Evolutionary conservation across 2,797 vertebrate genomes (phyloP).

Genomic region (Sebastiscus tertius): DNA sequence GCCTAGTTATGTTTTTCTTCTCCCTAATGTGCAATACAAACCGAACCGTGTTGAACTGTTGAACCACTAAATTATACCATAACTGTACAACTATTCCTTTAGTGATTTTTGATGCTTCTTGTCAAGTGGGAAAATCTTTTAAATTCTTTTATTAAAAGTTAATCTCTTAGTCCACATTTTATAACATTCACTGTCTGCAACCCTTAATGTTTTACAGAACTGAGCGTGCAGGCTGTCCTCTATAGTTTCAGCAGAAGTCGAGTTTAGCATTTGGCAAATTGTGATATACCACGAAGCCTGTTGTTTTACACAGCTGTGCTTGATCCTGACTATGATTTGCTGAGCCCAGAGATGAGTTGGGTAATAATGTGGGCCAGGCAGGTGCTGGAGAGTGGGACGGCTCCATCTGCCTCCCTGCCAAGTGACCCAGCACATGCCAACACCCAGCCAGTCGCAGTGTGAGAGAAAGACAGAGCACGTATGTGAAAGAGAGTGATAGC

Average conservation of each 20-base stretch:
- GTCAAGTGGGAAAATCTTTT: neutral
- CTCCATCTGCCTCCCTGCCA: slow-evolving; percentile 61
- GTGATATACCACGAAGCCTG: slow-evolving; percentile 41
- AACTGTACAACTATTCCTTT: neutral
- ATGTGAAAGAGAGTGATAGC: slow-evolving; percentile 16
- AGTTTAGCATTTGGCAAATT: slow-evolving; percentile 43
- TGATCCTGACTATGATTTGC: slow-evolving; percentile 59
- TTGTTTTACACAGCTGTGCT: slow-evolving; percentile 64
- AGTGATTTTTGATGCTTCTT: neutral
- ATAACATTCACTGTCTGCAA: neutral
- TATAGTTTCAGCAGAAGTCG: slow-evolving; percentile 12
- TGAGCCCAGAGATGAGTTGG: slow-evolving; percentile 58
- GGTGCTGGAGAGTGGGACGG: slow-evolving; percentile 57
- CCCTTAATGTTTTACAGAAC: neutral
- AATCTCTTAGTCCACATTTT: neutral
- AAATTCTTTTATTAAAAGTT: neutral
- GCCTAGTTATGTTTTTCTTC: no score
- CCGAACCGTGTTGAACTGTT: no score
- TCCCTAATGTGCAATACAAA: no score
- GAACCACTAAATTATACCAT: no score
- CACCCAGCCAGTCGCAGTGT: slow-evolving; percentile 29
- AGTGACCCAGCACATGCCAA: slow-evolving; percentile 62
- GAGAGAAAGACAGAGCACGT: slow-evolving; percentile 37
- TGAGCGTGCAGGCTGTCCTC: slow-evolving; percentile 1
- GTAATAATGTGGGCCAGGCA: slow-evolving; percentile 65